Conservation (phyloP, 2,113 vertebrate species). For the Macroglossus sobrinus region DNA sequence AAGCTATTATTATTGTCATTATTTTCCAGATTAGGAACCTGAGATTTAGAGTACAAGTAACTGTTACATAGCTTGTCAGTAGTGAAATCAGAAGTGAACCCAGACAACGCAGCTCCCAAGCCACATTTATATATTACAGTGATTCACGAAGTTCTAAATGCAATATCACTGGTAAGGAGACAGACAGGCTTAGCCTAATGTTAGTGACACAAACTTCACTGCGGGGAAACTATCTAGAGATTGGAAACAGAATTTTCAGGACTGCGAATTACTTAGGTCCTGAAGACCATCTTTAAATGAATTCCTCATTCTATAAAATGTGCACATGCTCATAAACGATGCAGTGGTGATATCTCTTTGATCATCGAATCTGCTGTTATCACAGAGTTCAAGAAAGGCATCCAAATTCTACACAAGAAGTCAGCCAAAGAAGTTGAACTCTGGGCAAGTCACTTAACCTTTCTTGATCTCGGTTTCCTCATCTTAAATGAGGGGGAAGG, state of each 20-base stretch:
- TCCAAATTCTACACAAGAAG: neutral
- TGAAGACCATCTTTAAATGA: neutral
- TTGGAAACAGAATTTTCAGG: neutral
- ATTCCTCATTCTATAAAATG: neutral
- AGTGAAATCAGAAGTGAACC: neutral
- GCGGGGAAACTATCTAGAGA: neutral
- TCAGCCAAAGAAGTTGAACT: neutral
- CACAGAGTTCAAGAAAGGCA: neutral
- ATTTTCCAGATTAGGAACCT: neutral
- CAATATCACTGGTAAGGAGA: neutral
- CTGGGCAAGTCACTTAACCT: constrained; percentile 36
- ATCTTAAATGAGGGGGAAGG: constrained; percentile 16
- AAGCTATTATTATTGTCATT: neutral
- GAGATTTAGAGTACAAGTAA: neutral
- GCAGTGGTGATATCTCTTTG: neutral
- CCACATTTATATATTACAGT: too few species aligned
- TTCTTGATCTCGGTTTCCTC: constrained; percentile 40
- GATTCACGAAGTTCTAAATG: neutral
- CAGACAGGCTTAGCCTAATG: neutral
- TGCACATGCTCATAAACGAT: neutral
- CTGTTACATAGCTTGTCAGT: neutral
- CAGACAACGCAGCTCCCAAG: neutral
- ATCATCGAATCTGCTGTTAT: neutral
- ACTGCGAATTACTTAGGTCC: neutral
- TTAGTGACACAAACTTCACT: neutral